Conservation (phyloP, 2,888 invertebrate genomes). For the Cosmorhoe ocellata region DNA sequence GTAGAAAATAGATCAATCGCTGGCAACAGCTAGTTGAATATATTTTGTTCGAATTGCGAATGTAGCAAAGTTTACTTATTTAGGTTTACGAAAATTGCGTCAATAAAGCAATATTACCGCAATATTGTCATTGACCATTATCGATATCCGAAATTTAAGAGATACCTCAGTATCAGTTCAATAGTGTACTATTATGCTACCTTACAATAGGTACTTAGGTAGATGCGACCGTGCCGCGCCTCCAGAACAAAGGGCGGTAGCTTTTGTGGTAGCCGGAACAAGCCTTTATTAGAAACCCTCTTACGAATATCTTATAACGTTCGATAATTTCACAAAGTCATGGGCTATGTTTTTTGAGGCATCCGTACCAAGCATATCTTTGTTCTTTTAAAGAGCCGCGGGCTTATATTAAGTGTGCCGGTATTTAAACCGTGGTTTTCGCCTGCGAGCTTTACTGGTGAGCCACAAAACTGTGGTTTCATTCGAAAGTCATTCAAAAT, state of each 20-base stretch:
- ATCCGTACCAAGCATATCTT: background rate
- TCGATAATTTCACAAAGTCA: conserved; percentile 47
- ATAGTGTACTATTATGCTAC: conserved; percentile 33
- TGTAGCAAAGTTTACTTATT: too few species aligned
- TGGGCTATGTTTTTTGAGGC: conserved; percentile 16
- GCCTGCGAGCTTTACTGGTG: too few species aligned
- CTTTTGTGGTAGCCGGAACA: conserved; percentile 56
- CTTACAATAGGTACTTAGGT: conserved; percentile 46
- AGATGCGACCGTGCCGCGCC: conserved; percentile 41
- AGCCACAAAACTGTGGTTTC: too few species aligned
- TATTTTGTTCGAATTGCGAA: too few species aligned
- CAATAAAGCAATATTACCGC: too few species aligned
- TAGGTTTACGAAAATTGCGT: too few species aligned
- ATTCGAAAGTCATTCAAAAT: too few species aligned
- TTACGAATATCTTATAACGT: conserved; percentile 51
- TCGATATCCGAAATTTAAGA: background rate
- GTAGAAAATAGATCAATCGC: too few species aligned
- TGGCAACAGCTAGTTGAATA: too few species aligned
- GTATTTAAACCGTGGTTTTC: too few species aligned
- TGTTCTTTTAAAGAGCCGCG: background rate
- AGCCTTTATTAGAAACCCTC: conserved; percentile 60
- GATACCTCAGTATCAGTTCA: conserved; percentile 17
- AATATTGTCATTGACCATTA: too few species aligned
- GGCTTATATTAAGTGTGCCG: too few species aligned
- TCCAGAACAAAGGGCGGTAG: conserved; percentile 49